A percentile compares a stretch with the other conserved stretches of the same genome.
These are phyloP conservation scores for Rambutsinella grinnellia DNA, from an alignment of 2,888 invertebrate genomes.

Conservation along the genomic window DNA sequence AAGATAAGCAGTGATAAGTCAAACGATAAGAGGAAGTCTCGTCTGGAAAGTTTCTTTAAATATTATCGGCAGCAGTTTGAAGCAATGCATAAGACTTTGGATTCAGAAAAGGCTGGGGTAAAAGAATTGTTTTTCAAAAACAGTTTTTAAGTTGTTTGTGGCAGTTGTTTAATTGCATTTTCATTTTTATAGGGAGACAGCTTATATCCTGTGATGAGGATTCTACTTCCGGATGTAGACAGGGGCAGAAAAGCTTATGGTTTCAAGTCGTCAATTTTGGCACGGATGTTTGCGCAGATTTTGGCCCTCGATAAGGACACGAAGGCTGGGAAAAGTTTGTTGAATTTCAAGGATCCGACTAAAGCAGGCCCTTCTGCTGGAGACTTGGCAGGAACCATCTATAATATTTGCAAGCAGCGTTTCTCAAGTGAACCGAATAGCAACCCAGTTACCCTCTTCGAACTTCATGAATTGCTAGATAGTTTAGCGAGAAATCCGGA, in stretches of 20 bases:
- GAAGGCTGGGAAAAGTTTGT: conserved; percentile 53
- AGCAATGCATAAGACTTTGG: conserved; percentile 44
- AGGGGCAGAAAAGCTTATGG: conserved; percentile 58
- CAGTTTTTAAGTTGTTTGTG: background rate
- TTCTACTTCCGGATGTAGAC: conserved; percentile 57
- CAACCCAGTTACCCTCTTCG: conserved; percentile 7
- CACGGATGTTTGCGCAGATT: conserved; percentile 55
- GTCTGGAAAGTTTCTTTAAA: conserved; percentile 40
- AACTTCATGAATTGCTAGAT: conserved; percentile 59
- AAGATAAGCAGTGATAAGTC: conserved; percentile 12
- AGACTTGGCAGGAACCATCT: conserved; percentile 52
- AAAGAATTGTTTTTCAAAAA: conserved; percentile 10
- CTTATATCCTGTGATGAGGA: conserved; percentile 56
- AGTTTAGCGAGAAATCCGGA: conserved; percentile 33
- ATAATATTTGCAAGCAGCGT: conserved; percentile 28
- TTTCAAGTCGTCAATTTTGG: conserved; percentile 54
- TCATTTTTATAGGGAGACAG: conserved; percentile 62
- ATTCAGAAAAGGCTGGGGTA: conserved; percentile 55
- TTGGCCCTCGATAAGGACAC: conserved; percentile 57
- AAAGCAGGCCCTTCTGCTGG: conserved; percentile 42
- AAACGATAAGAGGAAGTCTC: conserved; percentile 28
- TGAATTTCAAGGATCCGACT: conserved; percentile 54
- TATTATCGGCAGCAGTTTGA: conserved; percentile 43
- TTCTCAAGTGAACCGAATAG: conserved; percentile 3
- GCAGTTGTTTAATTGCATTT: conserved; percentile 8